phyloP scores from a whole-genome alignment of 2,888 invertebrate genomes.

The Yponomeuta plumbellus region DNA sequence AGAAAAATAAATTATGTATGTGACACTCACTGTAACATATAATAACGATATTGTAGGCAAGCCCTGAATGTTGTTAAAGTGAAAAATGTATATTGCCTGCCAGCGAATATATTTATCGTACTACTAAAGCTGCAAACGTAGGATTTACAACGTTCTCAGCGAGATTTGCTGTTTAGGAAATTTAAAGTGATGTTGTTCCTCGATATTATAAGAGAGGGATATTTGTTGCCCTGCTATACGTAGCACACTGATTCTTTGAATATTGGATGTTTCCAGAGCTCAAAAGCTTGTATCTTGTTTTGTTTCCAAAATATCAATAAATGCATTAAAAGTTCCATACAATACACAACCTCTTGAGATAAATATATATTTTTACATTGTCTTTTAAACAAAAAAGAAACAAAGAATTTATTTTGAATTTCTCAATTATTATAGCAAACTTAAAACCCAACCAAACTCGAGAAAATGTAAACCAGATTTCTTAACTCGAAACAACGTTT shows the following conservation, averaged over 20 bases:
- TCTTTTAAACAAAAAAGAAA: too few species aligned
- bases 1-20: neutral
- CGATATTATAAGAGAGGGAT: neutral
- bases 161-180: conserved; percentile 40
- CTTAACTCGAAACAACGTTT: too few species aligned
- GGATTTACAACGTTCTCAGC: conserved; percentile 42
- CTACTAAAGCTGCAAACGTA: conserved; percentile 42
- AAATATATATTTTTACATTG: neutral
- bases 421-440: too few species aligned
- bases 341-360: neutral
- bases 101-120: conserved; percentile 49
- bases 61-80: conserved; percentile 39
- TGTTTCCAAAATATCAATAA: neutral
- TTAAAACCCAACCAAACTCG: too few species aligned
- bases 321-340: neutral
- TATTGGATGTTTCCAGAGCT: neutral
- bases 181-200: conserved; percentile 21
- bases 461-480: too few species aligned
- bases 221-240: neutral
- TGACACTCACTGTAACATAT: conserved; percentile 7
- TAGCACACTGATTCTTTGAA: neutral
- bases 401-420: too few species aligned
- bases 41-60: conserved; percentile 12
- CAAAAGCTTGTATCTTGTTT: too few species aligned
- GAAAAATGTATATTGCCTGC: conserved; percentile 54